Percentiles rank a stretch among this genome's conserved stretches.
Evolutionary conservation across 2,888 invertebrate genomes (phyloP).

Genomic region (Meghimatium bilineatum): DNA sequence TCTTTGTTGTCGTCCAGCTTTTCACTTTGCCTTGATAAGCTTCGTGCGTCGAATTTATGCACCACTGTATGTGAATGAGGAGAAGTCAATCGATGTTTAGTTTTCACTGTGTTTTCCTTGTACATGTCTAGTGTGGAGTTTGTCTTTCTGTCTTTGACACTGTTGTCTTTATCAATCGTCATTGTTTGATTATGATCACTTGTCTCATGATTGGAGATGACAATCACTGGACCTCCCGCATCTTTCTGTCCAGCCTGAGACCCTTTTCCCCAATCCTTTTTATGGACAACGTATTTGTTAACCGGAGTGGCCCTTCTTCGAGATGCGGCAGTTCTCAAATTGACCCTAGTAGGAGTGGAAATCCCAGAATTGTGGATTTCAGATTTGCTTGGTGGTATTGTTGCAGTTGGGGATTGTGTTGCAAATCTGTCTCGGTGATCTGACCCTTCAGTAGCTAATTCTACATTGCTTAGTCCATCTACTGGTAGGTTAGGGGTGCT

Average conservation of each 20-base stretch:
- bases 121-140: background rate
- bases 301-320: constrained; percentile 2
- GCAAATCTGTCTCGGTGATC: background rate
- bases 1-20: background rate
- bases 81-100: background rate
- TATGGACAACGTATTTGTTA: constrained; percentile 39
- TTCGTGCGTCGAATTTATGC: background rate
- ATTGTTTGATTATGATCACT: background rate
- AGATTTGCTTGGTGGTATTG: background rate
- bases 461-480: background rate
- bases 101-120: background rate
- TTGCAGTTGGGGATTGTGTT: background rate
- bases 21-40: background rate
- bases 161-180: background rate
- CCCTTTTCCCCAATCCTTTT: constrained; percentile 38
- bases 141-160: background rate
- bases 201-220: background rate
- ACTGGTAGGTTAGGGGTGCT: background rate
- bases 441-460: background rate
- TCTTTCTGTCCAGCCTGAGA: background rate
- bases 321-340: background rate
- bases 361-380: background rate
- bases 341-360: constrained; percentile 14
- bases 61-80: background rate
- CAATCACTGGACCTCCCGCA: background rate